Evolutionary conservation across 2,888 invertebrate genomes (phyloP), one percentile per base, ranked within the genome.

Genomic region (Pseudeuparius sepicola): DNA sequence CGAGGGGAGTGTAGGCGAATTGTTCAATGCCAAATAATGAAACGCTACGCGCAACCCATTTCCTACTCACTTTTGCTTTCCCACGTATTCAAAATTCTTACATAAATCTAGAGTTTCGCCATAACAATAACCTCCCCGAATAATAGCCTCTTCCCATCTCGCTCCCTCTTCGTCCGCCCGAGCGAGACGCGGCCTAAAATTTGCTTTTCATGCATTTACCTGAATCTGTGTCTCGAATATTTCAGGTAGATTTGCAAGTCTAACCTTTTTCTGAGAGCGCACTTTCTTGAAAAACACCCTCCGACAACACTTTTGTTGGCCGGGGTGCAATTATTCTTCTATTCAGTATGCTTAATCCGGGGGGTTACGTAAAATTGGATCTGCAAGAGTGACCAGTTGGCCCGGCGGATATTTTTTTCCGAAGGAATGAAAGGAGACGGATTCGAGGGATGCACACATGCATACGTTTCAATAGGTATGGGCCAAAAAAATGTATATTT

Each of bases 191-290:
- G n/a, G n/a, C n/a, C n/a, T n/a, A 38, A 34, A 27, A 24, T 33
- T 31, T 29, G 35, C 29, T 39, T 39, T 39, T 36, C 32, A 39
- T 16, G 15, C 13, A 38, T 39, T 39, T 39, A 39, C 39, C 39
- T 39, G 39, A 39, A 7, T 7, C n/a, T n/a, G n/a, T n/a, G n/a
- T n/a, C n/a, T n/a, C n/a, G n/a, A n/a, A n/a, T n/a, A n/a, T n/a
- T n/a, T n/a, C n/a, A 38, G 39, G 39, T 33, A 38, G 42, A 48
- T 48, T 49, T 48, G 47, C 49, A 49, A 49, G 46, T 49, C 42
- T 49, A 49, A 44, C 47, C 47, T 47, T 49, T 46, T 45, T 46
- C 27, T 39, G 31, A 42, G 44, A n/a, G n/a, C n/a, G n/a, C n/a
- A n/a, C n/a, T n/a, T n/a, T n/a, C n/a, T n/a, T n/a, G n/a, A n/a